Evolutionary conservation across 2,113 vertebrate species (phyloP).

Genomic region (Carollia perspicillata): DNA sequence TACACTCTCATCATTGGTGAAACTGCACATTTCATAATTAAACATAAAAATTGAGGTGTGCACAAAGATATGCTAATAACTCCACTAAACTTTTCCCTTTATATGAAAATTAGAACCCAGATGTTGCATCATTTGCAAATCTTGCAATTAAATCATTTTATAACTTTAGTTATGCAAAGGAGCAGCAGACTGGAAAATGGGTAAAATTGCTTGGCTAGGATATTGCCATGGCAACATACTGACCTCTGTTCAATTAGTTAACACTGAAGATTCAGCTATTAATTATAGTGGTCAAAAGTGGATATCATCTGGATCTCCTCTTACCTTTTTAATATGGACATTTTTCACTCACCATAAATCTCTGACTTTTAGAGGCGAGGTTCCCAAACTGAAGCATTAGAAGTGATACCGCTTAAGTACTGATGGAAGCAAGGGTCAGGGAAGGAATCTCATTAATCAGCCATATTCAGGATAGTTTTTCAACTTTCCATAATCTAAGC

Average conservation of each 20-base stretch:
- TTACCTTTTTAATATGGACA: constrained; percentile 81
- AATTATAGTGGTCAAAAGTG: constrained; percentile 86
- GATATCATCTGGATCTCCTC: constrained; percentile 79
- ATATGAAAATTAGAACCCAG: constrained; percentile 86
- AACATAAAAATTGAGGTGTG: constrained; percentile 81
- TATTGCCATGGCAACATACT: constrained; percentile 85
- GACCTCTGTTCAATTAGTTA: constrained; percentile 85
- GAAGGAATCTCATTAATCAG: constrained; percentile 78
- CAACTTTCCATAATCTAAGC: constrained; percentile 81
- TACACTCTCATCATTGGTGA: constrained; percentile 52
- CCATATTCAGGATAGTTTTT: constrained; percentile 71
- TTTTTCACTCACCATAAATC: constrained; percentile 82
- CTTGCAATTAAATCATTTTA: constrained; percentile 87
- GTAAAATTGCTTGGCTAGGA: constrained; percentile 85
- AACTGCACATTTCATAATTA: constrained; percentile 80
- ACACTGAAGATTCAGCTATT: constrained; percentile 84
- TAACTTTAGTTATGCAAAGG: constrained; percentile 82
- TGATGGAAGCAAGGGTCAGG: constrained; percentile 71
- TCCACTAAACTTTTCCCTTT: constrained; percentile 88
- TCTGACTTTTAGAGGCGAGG: constrained; percentile 78
- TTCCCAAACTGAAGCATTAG: constrained; percentile 69
- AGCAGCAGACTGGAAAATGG: constrained; percentile 87
- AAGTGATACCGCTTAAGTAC: constrained; percentile 75
- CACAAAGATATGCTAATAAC: constrained; percentile 86
- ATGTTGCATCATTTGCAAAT: constrained; percentile 90